Evolutionary conservation across 2,888 invertebrate genomes (phyloP), one percentile per base, ranked within the genome.

Genomic region (Hypercompe scribonia): DNA sequence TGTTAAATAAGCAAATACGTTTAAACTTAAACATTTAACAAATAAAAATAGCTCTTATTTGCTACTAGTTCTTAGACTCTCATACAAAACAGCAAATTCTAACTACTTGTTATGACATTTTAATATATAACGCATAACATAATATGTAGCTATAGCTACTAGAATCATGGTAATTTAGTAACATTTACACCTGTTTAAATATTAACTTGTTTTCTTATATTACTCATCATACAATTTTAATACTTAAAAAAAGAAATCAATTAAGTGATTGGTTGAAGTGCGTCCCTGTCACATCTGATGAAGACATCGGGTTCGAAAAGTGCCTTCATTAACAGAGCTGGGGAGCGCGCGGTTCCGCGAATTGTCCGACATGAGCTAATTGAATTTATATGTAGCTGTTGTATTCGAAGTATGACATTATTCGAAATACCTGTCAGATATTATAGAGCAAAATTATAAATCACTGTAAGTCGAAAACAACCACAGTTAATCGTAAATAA

Each of bases 241-340:
- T 69, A 61, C 24, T 39, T 34, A 50, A 36, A 36, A 28, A 24
- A 34, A 28, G 36, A 72, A 72, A 64, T 68, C 65, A 73, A 73
- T 73, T 61, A 67, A 73, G 36, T 34, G 18, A 2, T 71, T 18
- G 46, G 24, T 65, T 28, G 33, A 63, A 90, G 76, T 92, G 68
- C 93, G 86, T 78, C 89, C 87, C 94, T 90, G 92, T 70, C 54
- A n/a, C 64, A 68, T 73, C 83, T 84, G 89, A 94, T 94, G 91
- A 94, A 94, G 94, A 93, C 93, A 93, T 94, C 89, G 88, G 87
- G 82, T 84, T 85, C 84, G 88, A 89, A 91, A 92, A 92, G 90
- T 92, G 92, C 90, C 87, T 86, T 89, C 91, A 93, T 93, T 93
- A 93, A 87, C 82, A 80, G 71, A 77, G 81, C 77, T 78, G 84